Percentiles rank a stretch among this genome's conserved stretches.
These are phyloP conservation scores for Rhamphomyia laevipes DNA, from an alignment of 2,888 invertebrate genomes.

Conservation along the genomic window DNA sequence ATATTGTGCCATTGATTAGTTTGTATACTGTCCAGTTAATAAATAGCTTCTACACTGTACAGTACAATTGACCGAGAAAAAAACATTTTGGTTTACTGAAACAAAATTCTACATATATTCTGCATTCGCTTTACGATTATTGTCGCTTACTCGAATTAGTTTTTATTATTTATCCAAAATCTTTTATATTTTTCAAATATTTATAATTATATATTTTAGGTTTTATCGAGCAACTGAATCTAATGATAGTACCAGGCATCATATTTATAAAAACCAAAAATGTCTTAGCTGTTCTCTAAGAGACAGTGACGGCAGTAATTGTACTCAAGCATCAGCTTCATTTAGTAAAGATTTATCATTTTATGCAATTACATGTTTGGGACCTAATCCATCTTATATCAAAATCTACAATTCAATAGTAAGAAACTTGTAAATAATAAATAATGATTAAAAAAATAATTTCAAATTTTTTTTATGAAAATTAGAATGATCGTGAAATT, in stretches of 20 bases:
- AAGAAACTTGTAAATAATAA: conserved; percentile 4
- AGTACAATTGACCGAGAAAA: too few species aligned
- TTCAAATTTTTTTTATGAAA: background rate
- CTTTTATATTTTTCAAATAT: background rate
- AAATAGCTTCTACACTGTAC: too few species aligned
- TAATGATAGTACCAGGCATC: conserved; percentile 54
- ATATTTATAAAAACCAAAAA: conserved; percentile 44
- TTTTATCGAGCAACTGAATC: conserved; percentile 59
- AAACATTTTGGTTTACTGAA: too few species aligned
- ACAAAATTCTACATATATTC: too few species aligned
- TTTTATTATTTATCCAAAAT: background rate
- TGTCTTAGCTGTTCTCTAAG: conserved; percentile 59
- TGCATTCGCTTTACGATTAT: too few species aligned
- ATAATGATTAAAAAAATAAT: background rate
- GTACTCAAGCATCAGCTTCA: conserved; percentile 45
- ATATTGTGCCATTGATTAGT: too few species aligned
- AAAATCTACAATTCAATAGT: conserved; percentile 42
- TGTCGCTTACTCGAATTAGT: too few species aligned
- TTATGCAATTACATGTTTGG: conserved; percentile 56
- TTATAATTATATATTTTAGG: conserved; percentile 36
- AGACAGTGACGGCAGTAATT: conserved; percentile 46
- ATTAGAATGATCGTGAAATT: conserved; percentile 18
- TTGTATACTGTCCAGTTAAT: too few species aligned
- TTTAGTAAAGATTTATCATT: conserved; percentile 52
- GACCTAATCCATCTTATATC: conserved; percentile 48